A percentile compares a stretch with the other conserved stretches of the same genome.
These are phyloP conservation scores for Balaeniceps rex DNA, from an alignment of 2,113 vertebrate genomes.

Conservation along the genomic window DNA sequence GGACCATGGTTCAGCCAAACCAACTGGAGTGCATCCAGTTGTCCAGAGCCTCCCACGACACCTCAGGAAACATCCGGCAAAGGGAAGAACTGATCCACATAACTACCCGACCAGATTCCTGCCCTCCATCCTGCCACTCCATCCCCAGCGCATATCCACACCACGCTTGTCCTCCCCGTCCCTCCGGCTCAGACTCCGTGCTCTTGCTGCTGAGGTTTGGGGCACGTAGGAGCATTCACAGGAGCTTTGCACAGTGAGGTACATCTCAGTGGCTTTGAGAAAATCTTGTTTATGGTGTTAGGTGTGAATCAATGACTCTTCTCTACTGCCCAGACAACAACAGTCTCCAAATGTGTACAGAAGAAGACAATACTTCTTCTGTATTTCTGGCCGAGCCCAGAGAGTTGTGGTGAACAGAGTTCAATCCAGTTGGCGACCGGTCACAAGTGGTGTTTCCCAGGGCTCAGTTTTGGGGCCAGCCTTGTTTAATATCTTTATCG, in stretches of 20 bases:
- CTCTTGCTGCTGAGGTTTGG: neutral
- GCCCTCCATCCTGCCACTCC: neutral
- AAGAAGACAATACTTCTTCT: no score
- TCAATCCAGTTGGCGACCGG: no score
- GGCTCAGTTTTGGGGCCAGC: no score
- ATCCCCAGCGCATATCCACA: neutral
- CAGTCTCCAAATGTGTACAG: no score
- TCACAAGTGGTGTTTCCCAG: no score
- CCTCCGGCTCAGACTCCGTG: neutral
- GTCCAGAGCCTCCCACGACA: neutral
- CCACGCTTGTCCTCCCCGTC: neutral
- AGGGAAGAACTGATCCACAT: neutral
- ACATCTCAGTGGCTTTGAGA: neutral
- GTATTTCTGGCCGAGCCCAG: no score
- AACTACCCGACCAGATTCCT: neutral
- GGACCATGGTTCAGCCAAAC: neutral
- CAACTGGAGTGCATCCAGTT: neutral
- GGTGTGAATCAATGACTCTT: no score
- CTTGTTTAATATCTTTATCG: no score
- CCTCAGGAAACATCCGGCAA: neutral
- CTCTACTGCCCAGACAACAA: neutral
- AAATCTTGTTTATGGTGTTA: neutral
- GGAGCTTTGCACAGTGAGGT: neutral
- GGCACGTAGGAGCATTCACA: no score
- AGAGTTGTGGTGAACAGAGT: no score